Conservation (phyloP, 2,113 vertebrate species). For the Kryptolebias marmoratus region DNA sequence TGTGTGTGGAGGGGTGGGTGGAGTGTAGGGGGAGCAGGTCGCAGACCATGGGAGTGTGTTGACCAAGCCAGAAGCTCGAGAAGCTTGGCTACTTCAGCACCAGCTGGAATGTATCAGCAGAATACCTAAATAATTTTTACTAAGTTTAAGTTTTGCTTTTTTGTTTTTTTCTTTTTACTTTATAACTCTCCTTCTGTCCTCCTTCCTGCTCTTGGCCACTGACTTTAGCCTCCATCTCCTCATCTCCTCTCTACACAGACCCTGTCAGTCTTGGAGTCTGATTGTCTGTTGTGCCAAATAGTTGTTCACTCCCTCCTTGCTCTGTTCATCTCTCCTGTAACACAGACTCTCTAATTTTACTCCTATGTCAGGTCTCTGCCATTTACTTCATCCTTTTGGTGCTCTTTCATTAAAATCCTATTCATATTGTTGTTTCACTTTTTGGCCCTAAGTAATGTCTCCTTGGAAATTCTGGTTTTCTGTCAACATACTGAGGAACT, state of each 20-base stretch:
- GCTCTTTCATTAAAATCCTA: constrained; percentile 53
- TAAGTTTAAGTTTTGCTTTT: constrained; percentile 47
- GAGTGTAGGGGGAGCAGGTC: constrained; percentile 44
- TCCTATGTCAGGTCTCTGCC: constrained; percentile 33
- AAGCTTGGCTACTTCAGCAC: constrained; percentile 54
- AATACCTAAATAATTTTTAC: constrained; percentile 33
- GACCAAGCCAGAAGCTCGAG: constrained; percentile 42
- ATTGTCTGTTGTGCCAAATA: constrained; percentile 67
- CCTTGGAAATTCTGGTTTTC: constrained; percentile 23
- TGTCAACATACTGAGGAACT: constrained; percentile 20
- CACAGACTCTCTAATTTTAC: constrained; percentile 60
- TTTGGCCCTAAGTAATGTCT: constrained; percentile 11
- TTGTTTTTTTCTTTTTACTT: constrained; percentile 52
- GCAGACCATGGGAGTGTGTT: constrained; percentile 71
- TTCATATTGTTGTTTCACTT: constrained; percentile 12
- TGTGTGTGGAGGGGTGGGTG: constrained; percentile 31
- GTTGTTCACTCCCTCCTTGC: constrained; percentile 55
- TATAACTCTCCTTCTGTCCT: constrained; percentile 54
- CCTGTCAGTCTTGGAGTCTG: constrained; percentile 49
- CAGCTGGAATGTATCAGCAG: constrained; percentile 68
- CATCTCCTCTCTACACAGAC: constrained; percentile 17
- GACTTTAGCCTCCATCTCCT: constrained; percentile 47
- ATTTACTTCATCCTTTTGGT: constrained; percentile 4
- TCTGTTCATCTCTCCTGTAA: constrained; percentile 47
- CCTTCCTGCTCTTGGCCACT: constrained; percentile 42